A percentile compares a stretch with the other conserved stretches of the same genome.
Conservation (phyloP, 1,140 invertebrate genomes). For the Chironomus tepperi region DNA sequence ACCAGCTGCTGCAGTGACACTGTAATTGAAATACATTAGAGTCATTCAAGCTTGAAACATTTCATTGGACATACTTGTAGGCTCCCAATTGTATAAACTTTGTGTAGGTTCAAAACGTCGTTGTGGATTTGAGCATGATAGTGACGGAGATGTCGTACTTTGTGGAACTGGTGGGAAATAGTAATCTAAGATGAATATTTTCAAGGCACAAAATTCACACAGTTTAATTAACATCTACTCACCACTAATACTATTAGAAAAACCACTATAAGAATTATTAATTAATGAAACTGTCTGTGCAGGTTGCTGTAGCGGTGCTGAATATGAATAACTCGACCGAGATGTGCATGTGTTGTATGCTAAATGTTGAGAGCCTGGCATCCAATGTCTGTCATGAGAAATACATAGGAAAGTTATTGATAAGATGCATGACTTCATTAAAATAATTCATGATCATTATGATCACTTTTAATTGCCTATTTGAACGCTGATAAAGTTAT, state of each 20-base stretch:
- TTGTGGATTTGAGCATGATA: neutral
- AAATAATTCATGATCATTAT: no score
- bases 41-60: no score
- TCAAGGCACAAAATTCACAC: neutral
- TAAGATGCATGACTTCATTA: no score
- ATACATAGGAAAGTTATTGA: no score
- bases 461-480: no score
- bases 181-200: conserved; percentile 18
- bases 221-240: neutral
- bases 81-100: conserved; percentile 8
- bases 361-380: neutral
- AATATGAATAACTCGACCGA: neutral
- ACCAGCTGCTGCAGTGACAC: neutral
- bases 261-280: neutral
- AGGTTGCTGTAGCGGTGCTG: neutral
- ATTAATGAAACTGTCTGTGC: neutral
- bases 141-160: neutral
- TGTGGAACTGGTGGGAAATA: conserved; percentile 10
- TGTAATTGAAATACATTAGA: neutral
- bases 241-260: conserved; percentile 16
- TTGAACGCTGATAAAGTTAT: no score
- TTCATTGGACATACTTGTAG: neutral
- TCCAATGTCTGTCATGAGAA: neutral
- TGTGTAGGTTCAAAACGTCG: neutral
- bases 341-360: neutral